Base-by-base conservation (phyloP, 2,797 vertebrate species). In the Periparus ater region DNA sequence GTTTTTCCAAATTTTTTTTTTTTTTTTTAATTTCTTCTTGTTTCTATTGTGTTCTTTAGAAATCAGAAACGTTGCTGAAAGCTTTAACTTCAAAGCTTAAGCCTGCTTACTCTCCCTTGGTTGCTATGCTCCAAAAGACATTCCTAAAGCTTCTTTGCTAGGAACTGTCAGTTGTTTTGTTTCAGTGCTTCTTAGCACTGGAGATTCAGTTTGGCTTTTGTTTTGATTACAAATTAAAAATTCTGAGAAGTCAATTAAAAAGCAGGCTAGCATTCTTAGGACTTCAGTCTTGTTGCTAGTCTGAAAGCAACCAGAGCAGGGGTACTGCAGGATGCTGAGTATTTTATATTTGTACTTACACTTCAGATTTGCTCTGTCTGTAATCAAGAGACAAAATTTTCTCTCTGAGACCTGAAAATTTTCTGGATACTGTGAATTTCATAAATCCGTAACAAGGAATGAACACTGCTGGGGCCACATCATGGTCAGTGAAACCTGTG, bases 1-100 rank as follows among this genome's bases (percentile, higher is more conserved):
- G 2, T 32, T 71, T 74, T 54, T 45, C 25, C 7, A 20, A 11
- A 23, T 89, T 66, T 29, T 34, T 34, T 66, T 29, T 34, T 34
- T n/a, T 47, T 32, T 34, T 40, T 34, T 62, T 4, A 30, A 73
- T 73, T 84, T 90, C 60, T 67, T 14, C 2, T 89, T 93, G 58
- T 92, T 95, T 84, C 87, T 72, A 70, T 95, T 96, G 76, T 95
- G 17, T 1, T 70, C 72, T 86, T 88, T 66, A 72, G 78, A 94
- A 96, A 95, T 89, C 47, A 42, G 79, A 82, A 91, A 47, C 8
- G 2, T 73, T 95, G 80, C 71, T 90, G 75, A 74, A 95, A 95
- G 96, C 92, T 94, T 86, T 88, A 70, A 82, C 87, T 93, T 96
- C 70, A 97, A 89, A 96, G 85, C 62, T 90, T 79, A 86, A 91